Conservation (phyloP, 2,797 vertebrate genomes). For the Pangasius mekongensis region DNA sequence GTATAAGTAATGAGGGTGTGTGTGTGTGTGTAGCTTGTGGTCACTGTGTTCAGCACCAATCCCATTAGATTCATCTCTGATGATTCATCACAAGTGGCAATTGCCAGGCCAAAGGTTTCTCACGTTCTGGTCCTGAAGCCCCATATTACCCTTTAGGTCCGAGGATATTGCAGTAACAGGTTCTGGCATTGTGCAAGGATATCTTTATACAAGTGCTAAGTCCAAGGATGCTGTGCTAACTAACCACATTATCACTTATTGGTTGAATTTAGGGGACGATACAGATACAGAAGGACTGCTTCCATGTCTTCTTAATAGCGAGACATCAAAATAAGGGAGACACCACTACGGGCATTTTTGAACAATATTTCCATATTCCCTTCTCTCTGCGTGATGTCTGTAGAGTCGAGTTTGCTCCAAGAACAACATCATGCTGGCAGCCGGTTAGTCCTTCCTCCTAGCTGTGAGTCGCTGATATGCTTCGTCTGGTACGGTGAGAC, state of each 20-base stretch:
- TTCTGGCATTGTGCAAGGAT: not conserved
- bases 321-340: not conserved
- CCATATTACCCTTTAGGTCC: not conserved
- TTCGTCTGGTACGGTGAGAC: not conserved
- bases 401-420: not conserved
- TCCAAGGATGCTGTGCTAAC: not conserved
- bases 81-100: not conserved
- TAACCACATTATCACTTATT: not conserved
- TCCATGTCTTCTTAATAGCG: not conserved
- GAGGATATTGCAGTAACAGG: not conserved
- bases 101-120: slow-evolving; percentile 4
- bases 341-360: too few species aligned
- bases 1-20: not conserved
- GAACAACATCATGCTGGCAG: not conserved
- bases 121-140: not conserved
- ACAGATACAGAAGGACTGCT: too few species aligned
- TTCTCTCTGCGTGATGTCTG: not conserved
- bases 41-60: not conserved
- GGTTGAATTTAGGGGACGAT: not conserved
- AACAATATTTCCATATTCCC: not conserved
- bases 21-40: not conserved
- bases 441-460: not conserved
- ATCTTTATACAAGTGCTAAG: not conserved
- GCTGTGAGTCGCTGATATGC: not conserved
- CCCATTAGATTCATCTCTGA: not conserved